These are phyloP conservation scores for Benthosema pterotum DNA, from an alignment of 2,797 vertebrate genomes.

Conservation along the genomic window DNA sequence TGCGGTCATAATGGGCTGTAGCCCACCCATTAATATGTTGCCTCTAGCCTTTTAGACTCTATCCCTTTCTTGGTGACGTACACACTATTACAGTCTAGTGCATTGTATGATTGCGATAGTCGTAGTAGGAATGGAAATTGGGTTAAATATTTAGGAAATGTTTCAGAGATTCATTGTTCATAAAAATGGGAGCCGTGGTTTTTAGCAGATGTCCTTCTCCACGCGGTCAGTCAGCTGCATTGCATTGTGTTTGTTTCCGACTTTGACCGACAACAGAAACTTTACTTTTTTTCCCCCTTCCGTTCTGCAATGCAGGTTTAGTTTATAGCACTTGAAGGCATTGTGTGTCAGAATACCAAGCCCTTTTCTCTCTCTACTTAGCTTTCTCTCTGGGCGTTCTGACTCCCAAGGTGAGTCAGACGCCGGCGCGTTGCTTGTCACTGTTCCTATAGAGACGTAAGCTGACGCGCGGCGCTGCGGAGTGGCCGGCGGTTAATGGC, in stretches of 20 bases:
- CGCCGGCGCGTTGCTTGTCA: slow-evolving; percentile 42
- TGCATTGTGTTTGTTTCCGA: slow-evolving; percentile 56
- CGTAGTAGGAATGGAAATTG: no score
- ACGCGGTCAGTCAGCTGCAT: slow-evolving; percentile 44
- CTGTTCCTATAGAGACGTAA: slow-evolving; percentile 56
- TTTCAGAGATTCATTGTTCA: no score
- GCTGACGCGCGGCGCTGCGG: slow-evolving; percentile 45
- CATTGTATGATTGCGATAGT: no score
- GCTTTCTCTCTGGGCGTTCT: slow-evolving; percentile 49
- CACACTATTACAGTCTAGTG: no score
- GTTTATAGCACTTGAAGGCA: slow-evolving; percentile 71
- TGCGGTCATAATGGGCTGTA: no score
- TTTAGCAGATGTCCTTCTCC: slow-evolving; percentile 37
- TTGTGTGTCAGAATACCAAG: slow-evolving; percentile 69
- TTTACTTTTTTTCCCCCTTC: slow-evolving; percentile 39
- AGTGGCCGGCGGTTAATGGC: slow-evolving; percentile 63
- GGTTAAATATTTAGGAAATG: no score
- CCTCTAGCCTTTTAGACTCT: no score
- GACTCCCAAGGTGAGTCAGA: slow-evolving; percentile 72
- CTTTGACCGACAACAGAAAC: slow-evolving; percentile 48
- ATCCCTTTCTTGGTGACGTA: no score
- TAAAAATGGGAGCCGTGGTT: slow-evolving; percentile 38
- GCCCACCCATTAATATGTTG: no score
- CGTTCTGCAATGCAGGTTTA: slow-evolving; percentile 62
- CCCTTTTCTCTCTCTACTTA: slow-evolving; percentile 26